phyloP scores from a whole-genome alignment of 2,797 vertebrate species.

The Paguma larvata region DNA sequence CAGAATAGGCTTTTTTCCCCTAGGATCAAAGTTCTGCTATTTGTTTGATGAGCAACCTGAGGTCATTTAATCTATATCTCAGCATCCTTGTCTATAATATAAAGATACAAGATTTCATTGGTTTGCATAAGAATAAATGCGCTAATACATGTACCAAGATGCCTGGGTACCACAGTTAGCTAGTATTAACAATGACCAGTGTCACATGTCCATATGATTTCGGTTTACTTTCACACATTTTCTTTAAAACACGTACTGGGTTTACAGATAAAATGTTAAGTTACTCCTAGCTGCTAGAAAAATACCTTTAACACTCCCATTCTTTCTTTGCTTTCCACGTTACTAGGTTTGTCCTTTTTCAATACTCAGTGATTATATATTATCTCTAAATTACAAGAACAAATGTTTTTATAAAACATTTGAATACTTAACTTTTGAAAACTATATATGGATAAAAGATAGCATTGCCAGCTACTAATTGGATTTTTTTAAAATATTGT shows the following conservation, averaged over 20 bases:
- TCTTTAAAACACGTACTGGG: constrained; percentile 21
- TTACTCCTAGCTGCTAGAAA: neutral
- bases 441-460: neutral
- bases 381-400: neutral
- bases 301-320: neutral
- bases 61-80: neutral
- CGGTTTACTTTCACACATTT: constrained; percentile 11
- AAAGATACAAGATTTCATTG: neutral
- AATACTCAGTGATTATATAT: neutral
- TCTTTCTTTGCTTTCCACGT: constrained; percentile 14
- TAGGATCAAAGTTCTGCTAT: neutral
- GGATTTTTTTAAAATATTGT: neutral
- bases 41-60: neutral
- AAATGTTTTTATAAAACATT: constrained; percentile 42
- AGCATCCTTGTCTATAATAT: neutral
- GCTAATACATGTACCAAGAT: neutral
- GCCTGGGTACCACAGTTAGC: neutral
- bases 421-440: constrained; percentile 47
- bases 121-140: neutral
- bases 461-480: neutral
- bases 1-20: neutral
- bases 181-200: neutral
- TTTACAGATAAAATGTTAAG: constrained; percentile 44
- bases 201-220: neutral
- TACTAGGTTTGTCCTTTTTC: neutral